A percentile compares a stretch with the other conserved stretches of the same genome.
These are phyloP conservation scores for Agapostemon virescens DNA, from an alignment of 2,888 invertebrate species.

Conservation along the genomic window DNA sequence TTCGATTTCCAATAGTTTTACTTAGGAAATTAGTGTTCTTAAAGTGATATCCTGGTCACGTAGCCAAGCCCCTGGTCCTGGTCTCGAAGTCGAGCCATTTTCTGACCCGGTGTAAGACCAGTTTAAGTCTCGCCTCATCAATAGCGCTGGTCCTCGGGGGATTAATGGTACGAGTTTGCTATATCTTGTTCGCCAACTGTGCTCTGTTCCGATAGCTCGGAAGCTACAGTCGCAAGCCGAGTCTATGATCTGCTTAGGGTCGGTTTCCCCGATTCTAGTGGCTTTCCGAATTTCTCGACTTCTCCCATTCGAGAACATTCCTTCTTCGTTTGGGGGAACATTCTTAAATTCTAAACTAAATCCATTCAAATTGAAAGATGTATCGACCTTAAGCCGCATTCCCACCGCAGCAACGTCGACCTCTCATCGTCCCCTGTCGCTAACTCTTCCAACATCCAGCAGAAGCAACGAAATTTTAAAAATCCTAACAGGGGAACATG, in stretches of 20 bases:
- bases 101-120: neutral
- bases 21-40: slow-evolving; percentile 6
- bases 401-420: neutral
- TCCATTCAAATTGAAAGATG: no score
- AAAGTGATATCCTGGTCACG: neutral
- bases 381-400: neutral
- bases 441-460: no score
- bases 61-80: neutral
- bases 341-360: neutral
- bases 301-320: neutral
- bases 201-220: neutral
- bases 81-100: neutral
- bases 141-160: slow-evolving; percentile 1
- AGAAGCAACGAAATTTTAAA: no score
- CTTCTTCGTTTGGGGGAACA: neutral
- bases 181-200: slow-evolving; percentile 7
- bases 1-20: slow-evolving; percentile 2
- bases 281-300: neutral
- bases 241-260: slow-evolving; percentile 13
- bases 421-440: no score
- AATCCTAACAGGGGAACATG: no score
- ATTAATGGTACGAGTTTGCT: slow-evolving; percentile 5
- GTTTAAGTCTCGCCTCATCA: slow-evolving; percentile 15
- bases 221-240: neutral
- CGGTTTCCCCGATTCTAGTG: neutral